phyloP scores from a whole-genome alignment of 1,140 invertebrate genomes.

The Neelides sp. region DNA sequence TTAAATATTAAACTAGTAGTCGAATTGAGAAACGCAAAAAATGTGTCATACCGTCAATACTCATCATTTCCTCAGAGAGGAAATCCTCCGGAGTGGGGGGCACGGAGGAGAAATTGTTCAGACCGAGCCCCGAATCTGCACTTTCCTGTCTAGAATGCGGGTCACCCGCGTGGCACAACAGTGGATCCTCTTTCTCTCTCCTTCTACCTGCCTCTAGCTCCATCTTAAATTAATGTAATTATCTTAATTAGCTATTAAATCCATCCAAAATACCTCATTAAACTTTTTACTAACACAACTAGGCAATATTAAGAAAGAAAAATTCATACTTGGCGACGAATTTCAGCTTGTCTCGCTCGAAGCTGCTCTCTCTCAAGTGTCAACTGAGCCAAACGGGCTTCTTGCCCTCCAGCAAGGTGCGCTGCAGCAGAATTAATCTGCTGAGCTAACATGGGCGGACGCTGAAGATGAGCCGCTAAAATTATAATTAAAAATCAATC shows the following conservation, averaged over 20 bases:
- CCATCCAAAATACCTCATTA: neutral
- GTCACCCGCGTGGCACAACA: no score
- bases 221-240: neutral
- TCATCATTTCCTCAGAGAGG: conserved; percentile 44
- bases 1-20: no score
- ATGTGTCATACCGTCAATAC: no score
- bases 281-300: neutral
- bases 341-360: conserved; percentile 75
- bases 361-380: conserved; percentile 74
- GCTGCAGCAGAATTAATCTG: conserved; percentile 25
- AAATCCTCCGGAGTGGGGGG: conserved; percentile 87
- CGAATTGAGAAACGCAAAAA: no score
- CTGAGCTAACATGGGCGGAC: conserved; percentile 49
- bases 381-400: conserved; percentile 63
- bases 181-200: no score
- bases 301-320: conserved; percentile 11
- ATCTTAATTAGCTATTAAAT: neutral
- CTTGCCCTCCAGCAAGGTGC: conserved; percentile 49
- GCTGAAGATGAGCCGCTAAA: conserved; percentile 57
- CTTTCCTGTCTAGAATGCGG: conserved; percentile 67
- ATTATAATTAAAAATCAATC: conserved; percentile 31
- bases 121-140: conserved; percentile 77
- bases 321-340: conserved; percentile 57
- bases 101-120: conserved; percentile 70
- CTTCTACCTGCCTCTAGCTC: no score